Base-by-base conservation (phyloP, 2,797 vertebrate genomes). In the Enteromius afrohamiltoni region DNA sequence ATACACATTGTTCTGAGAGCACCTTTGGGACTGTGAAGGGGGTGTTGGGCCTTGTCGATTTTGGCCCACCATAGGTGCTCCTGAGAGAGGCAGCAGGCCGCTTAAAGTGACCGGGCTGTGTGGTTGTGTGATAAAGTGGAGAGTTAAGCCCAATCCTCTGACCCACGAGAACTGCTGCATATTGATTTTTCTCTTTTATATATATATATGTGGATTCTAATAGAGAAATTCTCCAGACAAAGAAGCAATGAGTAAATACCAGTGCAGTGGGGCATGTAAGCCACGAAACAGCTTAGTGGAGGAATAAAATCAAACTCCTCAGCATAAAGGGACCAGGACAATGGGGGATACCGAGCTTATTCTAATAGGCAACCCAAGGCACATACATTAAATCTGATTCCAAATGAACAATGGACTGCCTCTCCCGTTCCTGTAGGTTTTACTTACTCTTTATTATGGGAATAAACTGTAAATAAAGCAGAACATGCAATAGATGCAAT, bases 51-150 rank as follows among this genome's bases (percentile, higher is more conserved):
- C 82, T 77, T 68, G 89, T 90, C 31, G 89, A 88, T 90, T 45
- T 89, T 79, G 75, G 89, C 87, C 93, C 89, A 79, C 86, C 85
- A 21, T 80, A 86, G 90, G 91, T 87, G 92, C 88, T 86, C 87
- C 90, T 87, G 88, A 91, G 92, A 91, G 21, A 85, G 71, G 85
- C 83, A 90, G 92, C 91, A 87, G 89, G 84, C 84, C 69, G 86
- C 88, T 58, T 86, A 77, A 89, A 86, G 85, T 85, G 73, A 78
- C 77, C 6, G 13, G 84, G 83, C 90, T 91, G 88, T 67, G 62
- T 86, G 73, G 19, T 3, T 78, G 79, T 60, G 87, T 88, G 90
- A 92, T 90, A 83, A 86, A 91, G 79, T 87, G 85, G 64, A 21
- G 62, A 65, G 51, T 16, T 71, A 42, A 23, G 55, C 79, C 79